Percentiles rank a stretch among this genome's conserved stretches.
Conservation (phyloP, 2,888 invertebrate genomes). For the Strigamia transsilvanica region DNA sequence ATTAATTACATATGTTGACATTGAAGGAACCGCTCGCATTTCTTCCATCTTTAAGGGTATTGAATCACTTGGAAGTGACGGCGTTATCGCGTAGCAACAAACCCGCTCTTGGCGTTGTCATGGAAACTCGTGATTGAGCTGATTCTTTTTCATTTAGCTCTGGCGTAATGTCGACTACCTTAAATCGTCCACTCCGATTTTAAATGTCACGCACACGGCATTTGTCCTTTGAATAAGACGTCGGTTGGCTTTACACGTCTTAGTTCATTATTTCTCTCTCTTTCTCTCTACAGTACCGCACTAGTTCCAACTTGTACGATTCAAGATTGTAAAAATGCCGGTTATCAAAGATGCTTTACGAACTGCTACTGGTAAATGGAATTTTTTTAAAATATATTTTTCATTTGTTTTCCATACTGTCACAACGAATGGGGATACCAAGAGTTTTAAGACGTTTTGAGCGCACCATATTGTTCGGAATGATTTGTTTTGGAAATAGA, state of each 20-base stretch:
- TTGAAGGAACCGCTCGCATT: neutral
- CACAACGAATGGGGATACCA: neutral
- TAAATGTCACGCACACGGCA: neutral
- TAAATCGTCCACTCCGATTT: conserved; percentile 1
- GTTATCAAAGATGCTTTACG: neutral
- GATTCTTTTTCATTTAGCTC: conserved; percentile 5
- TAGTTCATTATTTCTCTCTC: neutral
- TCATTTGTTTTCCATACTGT: neutral
- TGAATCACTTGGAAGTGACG: conserved; percentile 2
- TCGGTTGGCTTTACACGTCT: neutral
- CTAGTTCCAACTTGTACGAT: conserved; percentile 3
- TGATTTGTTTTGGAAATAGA: no score
- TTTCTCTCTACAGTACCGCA: neutral
- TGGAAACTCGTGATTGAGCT: conserved; percentile 31
- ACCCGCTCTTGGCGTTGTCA: conserved; percentile 22
- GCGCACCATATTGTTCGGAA: neutral
- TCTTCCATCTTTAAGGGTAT: conserved; percentile 20
- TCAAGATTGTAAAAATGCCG: conserved; percentile 10
- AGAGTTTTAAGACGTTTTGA: no score
- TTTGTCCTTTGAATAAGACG: neutral
- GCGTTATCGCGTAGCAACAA: neutral
- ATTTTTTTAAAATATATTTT: neutral
- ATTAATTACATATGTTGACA: neutral
- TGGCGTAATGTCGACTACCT: conserved; percentile 23
- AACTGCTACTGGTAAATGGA: neutral